Evolutionary conservation across 2,797 vertebrate species (phyloP).

Genomic region (Pseudotriccus pelzelni): DNA sequence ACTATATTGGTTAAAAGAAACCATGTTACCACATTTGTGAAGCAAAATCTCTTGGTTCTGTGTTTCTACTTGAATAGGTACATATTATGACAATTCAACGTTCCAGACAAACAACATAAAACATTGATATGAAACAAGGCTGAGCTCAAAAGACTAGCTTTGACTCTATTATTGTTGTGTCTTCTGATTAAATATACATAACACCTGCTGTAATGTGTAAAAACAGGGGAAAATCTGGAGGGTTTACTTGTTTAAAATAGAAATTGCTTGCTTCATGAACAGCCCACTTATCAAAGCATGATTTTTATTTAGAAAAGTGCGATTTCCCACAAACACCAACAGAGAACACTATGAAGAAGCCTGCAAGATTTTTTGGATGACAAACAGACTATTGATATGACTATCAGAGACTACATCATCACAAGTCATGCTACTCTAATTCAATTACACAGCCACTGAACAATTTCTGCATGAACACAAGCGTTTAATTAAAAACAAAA

Average conservation of each 20-base stretch:
- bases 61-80: background rate
- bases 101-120: background rate
- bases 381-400: background rate
- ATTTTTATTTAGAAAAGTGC: background rate
- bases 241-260: slow-evolving; percentile 7
- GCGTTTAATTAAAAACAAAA: background rate
- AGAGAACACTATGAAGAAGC: background rate
- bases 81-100: background rate
- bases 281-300: background rate
- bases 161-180: background rate
- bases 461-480: background rate
- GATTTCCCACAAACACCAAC: background rate
- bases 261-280: background rate
- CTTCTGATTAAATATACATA: background rate
- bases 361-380: background rate
- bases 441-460: background rate
- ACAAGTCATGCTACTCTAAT: background rate
- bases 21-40: background rate
- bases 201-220: background rate
- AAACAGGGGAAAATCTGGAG: background rate
- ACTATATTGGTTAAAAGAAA: background rate
- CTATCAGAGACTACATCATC: background rate
- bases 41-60: background rate
- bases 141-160: background rate
- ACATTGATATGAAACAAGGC: background rate